Evolutionary conservation across 2,113 vertebrate genomes (phyloP).

Genomic region (Chlorocebus sabaeus): DNA sequence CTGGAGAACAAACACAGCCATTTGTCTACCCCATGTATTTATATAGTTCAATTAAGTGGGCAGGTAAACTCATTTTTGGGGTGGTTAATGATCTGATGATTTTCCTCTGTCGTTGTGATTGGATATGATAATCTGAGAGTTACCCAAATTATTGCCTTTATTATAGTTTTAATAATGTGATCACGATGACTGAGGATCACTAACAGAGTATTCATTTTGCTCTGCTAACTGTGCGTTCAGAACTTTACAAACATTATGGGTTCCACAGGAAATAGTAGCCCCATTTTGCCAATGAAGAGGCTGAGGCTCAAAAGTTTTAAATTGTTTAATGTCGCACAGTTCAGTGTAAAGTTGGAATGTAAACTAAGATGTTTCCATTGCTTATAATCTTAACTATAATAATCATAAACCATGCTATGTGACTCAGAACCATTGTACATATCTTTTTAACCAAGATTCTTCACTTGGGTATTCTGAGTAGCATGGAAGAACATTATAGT

Average conservation of each 20-base stretch:
- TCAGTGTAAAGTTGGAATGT: not conserved
- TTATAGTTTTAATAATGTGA: not conserved
- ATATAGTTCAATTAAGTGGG: not conserved
- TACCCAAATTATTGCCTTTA: not conserved
- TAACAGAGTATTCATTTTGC: not conserved
- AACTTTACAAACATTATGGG: rapidly evolving
- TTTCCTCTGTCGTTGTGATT: not conserved
- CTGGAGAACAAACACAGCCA: not conserved
- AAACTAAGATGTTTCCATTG: not conserved
- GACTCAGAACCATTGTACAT: not conserved
- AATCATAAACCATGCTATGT: not conserved
- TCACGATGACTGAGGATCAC: not conserved
- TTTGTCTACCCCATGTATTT: not conserved
- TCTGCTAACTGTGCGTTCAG: not conserved
- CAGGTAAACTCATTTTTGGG: conserved; percentile 2
- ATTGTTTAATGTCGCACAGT: not conserved
- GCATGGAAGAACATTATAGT: not conserved
- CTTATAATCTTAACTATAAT: not conserved
- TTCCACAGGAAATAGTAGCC: not conserved
- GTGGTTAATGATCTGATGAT: conserved; percentile 7
- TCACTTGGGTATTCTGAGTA: not conserved
- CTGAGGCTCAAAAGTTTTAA: not conserved
- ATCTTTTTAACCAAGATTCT: not conserved
- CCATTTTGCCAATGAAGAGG: not conserved
- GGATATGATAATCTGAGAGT: not conserved